phyloP scores from a whole-genome alignment of 2,113 vertebrate genomes.

The Colinus virginianus region DNA sequence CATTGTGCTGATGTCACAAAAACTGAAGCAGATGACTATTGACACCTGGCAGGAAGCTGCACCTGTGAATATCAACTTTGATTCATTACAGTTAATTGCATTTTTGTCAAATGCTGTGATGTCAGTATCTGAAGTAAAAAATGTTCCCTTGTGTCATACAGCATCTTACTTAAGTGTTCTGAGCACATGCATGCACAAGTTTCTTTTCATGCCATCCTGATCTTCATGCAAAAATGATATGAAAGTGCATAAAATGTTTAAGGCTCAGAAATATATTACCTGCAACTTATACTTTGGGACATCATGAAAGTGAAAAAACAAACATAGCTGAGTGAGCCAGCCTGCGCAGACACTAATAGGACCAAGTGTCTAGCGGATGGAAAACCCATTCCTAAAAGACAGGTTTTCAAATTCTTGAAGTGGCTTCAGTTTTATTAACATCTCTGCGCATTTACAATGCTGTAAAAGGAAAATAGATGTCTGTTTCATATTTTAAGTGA shows the following conservation, averaged over 20 bases:
- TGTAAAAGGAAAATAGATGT: background rate
- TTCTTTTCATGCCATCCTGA: background rate
- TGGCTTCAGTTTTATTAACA: background rate
- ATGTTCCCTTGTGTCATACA: background rate
- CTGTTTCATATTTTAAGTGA: background rate
- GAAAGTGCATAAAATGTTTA: background rate
- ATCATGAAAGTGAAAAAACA: background rate
- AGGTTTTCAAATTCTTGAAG: background rate
- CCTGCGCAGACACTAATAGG: background rate
- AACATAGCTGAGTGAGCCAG: background rate
- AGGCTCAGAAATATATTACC: background rate
- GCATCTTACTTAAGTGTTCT: background rate
- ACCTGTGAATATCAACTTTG: conserved; percentile 9
- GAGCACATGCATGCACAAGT: background rate
- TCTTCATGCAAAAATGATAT: background rate
- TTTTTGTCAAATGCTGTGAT: conserved; percentile 43
- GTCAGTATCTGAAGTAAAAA: conserved; percentile 16
- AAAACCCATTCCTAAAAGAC: background rate
- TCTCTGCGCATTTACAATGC: background rate
- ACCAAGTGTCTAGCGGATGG: background rate
- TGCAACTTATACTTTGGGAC: background rate
- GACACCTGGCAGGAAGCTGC: conserved; percentile 15
- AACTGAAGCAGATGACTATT: background rate
- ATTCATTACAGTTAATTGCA: conserved; percentile 14
- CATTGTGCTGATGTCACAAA: background rate